Evolutionary conservation across 2,888 invertebrate species (phyloP), one percentile per base, ranked within the genome.

Genomic region (Thereva nobilitata): DNA sequence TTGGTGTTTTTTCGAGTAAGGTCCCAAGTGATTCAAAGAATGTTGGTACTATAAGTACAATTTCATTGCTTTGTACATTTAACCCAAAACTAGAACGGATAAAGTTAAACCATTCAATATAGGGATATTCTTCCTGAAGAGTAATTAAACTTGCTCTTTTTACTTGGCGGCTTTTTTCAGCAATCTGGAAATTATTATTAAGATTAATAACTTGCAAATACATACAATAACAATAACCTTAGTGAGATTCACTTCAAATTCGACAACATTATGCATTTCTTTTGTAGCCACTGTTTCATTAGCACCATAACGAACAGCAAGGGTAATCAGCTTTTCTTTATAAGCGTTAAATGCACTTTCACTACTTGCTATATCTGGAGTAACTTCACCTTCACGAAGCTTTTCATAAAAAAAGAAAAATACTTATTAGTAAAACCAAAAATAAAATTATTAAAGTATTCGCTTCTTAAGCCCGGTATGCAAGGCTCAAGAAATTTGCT

Each of bases 71-170:
- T 3, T 10, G 10, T 4, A 61, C 50, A 38, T 61, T 49, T 5
- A 61, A 50, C 8, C 61, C 61, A 5, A 61, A 12, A n/a, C 61
- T 50, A 5, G 61, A 61, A 8, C 61, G 50, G 8, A 50, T n/a
- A 23, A 61, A 61, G n/a, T 40, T 34, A n/a, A 61, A 6, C 61
- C 61, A 61, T 6, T 61, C 35, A 1, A n/a, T 50, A 35, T 41
- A 41, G 7, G 49, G 50, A 50, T 50, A 50, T 9, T 6, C 40
- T 10, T 50, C 41, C 10, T 61, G 50, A 0, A 61, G 41, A 41
- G 49, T 41, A 1, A 4, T n/a, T 10, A 61, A 40, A 34, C 41
- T 41, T 61, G 41, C 41, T 9, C 61, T 12, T n/a, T 61, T 50
- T 5, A 61, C 61, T 23, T 9, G 10, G 5, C 50, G 10, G 34